These are phyloP conservation scores for Catocala fraxini DNA, from an alignment of 2,888 invertebrate genomes.

Conservation along the genomic window DNA sequence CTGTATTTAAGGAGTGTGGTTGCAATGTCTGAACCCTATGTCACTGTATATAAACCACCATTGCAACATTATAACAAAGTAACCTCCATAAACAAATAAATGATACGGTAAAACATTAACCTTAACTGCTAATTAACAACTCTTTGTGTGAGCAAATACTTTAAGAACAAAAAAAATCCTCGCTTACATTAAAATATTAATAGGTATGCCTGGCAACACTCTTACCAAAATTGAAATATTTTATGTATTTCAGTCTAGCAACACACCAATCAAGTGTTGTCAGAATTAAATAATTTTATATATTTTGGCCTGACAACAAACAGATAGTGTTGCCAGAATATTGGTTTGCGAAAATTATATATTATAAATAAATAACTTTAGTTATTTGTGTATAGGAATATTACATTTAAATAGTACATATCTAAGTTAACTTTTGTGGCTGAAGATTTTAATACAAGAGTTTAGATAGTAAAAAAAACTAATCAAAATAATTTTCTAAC, in stretches of 20 bases:
- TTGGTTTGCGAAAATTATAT: neutral
- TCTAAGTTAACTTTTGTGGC: neutral
- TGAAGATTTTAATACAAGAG: conserved; percentile 2
- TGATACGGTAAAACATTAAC: conserved; percentile 65
- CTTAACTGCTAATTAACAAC: conserved; percentile 72
- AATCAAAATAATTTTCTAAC: no score
- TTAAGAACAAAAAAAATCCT: conserved; percentile 41
- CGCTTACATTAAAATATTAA: conserved; percentile 30
- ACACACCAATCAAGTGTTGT: neutral
- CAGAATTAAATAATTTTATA: neutral
- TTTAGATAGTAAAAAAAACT: no score
- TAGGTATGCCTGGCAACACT: conserved; percentile 9
- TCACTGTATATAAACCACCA: conserved; percentile 20
- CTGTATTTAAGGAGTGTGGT: conserved; percentile 36
- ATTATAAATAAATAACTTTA: conserved; percentile 1
- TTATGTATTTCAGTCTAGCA: neutral
- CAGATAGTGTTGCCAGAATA: conserved; percentile 5
- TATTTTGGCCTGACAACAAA: neutral
- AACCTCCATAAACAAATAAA: conserved; percentile 49
- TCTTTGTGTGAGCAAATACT: conserved; percentile 58
- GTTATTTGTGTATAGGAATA: neutral
- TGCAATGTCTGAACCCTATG: conserved; percentile 30
- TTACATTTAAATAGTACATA: conserved; percentile 2
- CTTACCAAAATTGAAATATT: no score
- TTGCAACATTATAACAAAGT: conserved; percentile 1